phyloP scores from a whole-genome alignment of 2,888 invertebrate genomes.

The Emmelina monodactyla region DNA sequence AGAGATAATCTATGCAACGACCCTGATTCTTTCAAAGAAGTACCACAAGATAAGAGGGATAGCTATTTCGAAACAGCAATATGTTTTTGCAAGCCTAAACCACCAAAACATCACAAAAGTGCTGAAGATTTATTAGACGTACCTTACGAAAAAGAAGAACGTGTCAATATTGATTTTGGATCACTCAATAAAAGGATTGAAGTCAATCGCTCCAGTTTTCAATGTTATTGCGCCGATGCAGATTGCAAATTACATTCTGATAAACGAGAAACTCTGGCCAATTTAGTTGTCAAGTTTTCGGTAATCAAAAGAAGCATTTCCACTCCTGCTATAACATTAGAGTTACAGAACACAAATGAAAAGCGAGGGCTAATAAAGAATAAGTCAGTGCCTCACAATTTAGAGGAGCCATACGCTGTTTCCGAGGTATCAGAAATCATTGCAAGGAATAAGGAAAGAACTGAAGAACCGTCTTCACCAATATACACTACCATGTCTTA shows the following conservation, averaged over 20 bases:
- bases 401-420: conserved; percentile 48
- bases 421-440: conserved; percentile 35
- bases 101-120: conserved; percentile 47
- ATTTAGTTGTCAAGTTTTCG: conserved; percentile 49
- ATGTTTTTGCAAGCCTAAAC: conserved; percentile 51
- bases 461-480: conserved; percentile 19
- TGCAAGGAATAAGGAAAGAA: conserved; percentile 24
- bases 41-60: conserved; percentile 35
- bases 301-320: conserved; percentile 55
- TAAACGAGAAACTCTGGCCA: conserved; percentile 30
- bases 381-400: conserved; percentile 39
- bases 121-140: conserved; percentile 51
- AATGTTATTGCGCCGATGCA: conserved; percentile 51
- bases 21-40: conserved; percentile 36
- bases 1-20: conserved; percentile 45
- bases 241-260: conserved; percentile 41
- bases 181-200: conserved; percentile 32
- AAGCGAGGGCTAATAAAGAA: conserved; percentile 34
- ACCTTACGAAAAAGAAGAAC: conserved; percentile 26
- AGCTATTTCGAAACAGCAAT: conserved; percentile 57
- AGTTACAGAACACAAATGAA: conserved; percentile 34
- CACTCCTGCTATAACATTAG: conserved; percentile 50
- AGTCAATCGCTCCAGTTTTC: conserved; percentile 40
- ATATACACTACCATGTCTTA: conserved; percentile 38
- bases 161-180: conserved; percentile 36